Conservation (phyloP, 1,140 invertebrate genomes). For the Drosophila pseudoananassae region DNA sequence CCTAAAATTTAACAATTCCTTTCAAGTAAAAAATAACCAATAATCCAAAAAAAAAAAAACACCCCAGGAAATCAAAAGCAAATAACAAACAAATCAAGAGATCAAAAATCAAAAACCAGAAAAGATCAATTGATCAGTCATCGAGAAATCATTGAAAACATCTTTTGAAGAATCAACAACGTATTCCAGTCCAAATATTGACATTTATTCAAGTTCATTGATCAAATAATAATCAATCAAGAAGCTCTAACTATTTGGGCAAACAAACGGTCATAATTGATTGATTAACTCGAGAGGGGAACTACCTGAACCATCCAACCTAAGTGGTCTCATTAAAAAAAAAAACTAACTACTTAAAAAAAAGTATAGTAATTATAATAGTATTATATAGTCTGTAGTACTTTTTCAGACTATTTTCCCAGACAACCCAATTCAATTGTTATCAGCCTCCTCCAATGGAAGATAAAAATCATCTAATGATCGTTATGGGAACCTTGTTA, state of each 20-base stretch:
- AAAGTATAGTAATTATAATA: slow-evolving; percentile 11
- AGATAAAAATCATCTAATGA: slow-evolving; percentile 41
- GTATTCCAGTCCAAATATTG: not conserved
- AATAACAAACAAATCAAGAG: not conserved
- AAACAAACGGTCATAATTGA: slow-evolving; percentile 29
- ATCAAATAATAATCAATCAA: slow-evolving; percentile 31
- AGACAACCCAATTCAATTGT: not conserved
- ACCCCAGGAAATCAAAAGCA: no score
- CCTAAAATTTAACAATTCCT: no score
- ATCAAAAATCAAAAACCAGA: slow-evolving; percentile 9
- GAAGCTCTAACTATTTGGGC: slow-evolving; percentile 24
- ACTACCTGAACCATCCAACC: slow-evolving; percentile 4
- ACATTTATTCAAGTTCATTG: slow-evolving; percentile 31
- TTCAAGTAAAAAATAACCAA: no score
- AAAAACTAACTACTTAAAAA: not conserved
- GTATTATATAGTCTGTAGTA: not conserved
- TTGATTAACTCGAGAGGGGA: slow-evolving; percentile 24
- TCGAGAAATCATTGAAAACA: not conserved
- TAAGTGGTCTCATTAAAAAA: not conserved
- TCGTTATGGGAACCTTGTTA: slow-evolving; percentile 20
- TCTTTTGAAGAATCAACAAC: not conserved
- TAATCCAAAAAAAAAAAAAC: no score
- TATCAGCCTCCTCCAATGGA: slow-evolving; percentile 9
- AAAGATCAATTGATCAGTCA: not conserved
- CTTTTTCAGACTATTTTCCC: not conserved